phyloP scores from a whole-genome alignment of 2,888 invertebrate genomes.

The Sthenelais limicola region DNA sequence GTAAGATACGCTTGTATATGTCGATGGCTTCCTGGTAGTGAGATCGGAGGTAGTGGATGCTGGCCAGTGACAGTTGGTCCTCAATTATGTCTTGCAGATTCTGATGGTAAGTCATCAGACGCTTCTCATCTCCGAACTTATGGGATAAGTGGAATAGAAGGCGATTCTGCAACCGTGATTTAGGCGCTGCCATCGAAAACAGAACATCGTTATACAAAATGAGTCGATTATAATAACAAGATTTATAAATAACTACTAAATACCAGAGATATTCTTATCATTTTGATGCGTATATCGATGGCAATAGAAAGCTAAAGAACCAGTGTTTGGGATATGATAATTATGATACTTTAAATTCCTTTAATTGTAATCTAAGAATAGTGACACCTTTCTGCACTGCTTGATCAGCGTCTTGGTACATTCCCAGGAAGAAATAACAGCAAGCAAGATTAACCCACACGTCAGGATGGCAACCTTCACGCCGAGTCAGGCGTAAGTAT shows the following conservation, averaged over 20 bases:
- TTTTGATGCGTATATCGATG: too few species aligned
- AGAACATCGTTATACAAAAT: too few species aligned
- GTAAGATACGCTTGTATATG: constrained; percentile 92
- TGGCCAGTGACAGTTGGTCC: constrained; percentile 95
- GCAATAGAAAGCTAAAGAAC: too few species aligned
- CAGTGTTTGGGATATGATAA: too few species aligned
- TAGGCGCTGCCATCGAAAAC: constrained; percentile 59
- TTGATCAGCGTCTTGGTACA: constrained; percentile 82
- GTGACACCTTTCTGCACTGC: constrained; percentile 74
- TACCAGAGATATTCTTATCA: too few species aligned
- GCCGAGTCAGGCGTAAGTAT: constrained; percentile 74
- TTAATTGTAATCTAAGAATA: too few species aligned
- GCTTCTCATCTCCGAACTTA: constrained; percentile 90
- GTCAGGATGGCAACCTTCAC: constrained; percentile 76
- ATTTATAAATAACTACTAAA: too few species aligned
- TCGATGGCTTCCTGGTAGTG: constrained; percentile 99
- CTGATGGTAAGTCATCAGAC: constrained; percentile 87
- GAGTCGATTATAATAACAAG: too few species aligned
- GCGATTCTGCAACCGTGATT: constrained; percentile 81
- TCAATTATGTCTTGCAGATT: constrained; percentile 89
- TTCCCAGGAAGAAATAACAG: constrained; percentile 94
- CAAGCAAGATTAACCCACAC: constrained; percentile 88
- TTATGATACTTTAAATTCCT: too few species aligned
- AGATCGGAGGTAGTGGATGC: constrained; percentile 94
- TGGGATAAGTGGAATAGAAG: constrained; percentile 93